These are phyloP conservation scores for Caenorhabditis brenneri DNA, from an alignment of 1,140 invertebrate species.

Conservation along the genomic window DNA sequence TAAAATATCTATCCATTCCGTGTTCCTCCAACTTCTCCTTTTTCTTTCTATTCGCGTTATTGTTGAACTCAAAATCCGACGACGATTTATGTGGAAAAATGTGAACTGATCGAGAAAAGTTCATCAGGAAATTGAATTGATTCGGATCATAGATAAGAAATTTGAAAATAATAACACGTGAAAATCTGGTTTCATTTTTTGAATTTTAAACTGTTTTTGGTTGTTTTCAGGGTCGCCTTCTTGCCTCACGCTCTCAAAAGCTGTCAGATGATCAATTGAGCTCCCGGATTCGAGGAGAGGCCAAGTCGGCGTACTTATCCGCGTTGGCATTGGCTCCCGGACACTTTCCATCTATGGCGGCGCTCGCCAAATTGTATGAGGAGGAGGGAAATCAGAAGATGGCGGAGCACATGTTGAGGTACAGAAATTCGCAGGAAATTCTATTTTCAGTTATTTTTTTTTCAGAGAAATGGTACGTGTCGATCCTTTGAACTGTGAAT, in stretches of 20 bases:
- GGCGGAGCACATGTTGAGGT: slow-evolving; percentile 69
- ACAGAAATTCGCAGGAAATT: neutral
- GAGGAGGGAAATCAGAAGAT: slow-evolving; percentile 64
- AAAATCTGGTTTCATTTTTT: neutral
- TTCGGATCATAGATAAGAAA: too few relatives aligned
- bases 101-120: neutral
- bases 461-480: slow-evolving; percentile 65
- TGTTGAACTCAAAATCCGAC: neutral
- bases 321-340: slow-evolving; percentile 63
- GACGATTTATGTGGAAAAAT: neutral
- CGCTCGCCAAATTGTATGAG: slow-evolving; percentile 60
- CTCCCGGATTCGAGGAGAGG: slow-evolving; percentile 56
- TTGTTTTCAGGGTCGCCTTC: slow-evolving; percentile 60
- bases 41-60: neutral
- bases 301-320: slow-evolving; percentile 63
- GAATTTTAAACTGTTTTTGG: neutral
- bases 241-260: slow-evolving; percentile 58
- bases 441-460: too few relatives aligned
- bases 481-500: slow-evolving; percentile 60
- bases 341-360: slow-evolving; percentile 61
- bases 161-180: too few relatives aligned
- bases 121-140: neutral
- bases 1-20: slow-evolving; percentile 18
- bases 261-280: slow-evolving; percentile 5
- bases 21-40: neutral